These are phyloP conservation scores for Aplodontia rufa DNA, from an alignment of 2,113 vertebrate genomes.

Conservation along the genomic window DNA sequence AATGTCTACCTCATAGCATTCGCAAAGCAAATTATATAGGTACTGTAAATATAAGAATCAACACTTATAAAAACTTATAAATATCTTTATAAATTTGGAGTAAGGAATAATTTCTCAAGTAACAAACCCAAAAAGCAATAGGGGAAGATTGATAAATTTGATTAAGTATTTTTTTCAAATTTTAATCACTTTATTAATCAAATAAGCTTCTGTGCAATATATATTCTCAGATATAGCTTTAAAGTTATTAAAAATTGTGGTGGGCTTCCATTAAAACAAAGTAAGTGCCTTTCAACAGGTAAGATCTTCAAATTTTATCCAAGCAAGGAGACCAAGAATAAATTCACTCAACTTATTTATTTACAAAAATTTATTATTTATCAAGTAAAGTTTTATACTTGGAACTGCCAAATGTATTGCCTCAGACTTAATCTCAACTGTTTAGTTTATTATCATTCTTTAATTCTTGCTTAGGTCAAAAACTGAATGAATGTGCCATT, in stretches of 20 bases:
- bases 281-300: conserved; percentile 63
- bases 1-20: neutral
- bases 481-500: conserved; percentile 18
- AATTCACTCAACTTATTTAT: conserved; percentile 71
- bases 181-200: conserved; percentile 84
- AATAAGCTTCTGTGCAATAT: conserved; percentile 82
- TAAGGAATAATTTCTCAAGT: neutral
- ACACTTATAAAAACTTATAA: neutral
- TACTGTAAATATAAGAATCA: neutral
- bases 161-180: neutral
- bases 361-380: conserved; percentile 86
- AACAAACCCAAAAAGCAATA: neutral
- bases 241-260: conserved; percentile 78
- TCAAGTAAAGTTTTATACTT: conserved; percentile 80
- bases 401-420: conserved; percentile 80
- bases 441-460: conserved; percentile 4
- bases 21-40: neutral
- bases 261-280: conserved; percentile 75
- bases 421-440: conserved; percentile 58
- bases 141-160: neutral
- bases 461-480: conserved; percentile 35
- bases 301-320: conserved; percentile 72
- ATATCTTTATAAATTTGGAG: neutral
- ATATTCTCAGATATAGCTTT: conserved; percentile 75
- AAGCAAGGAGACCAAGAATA: conserved; percentile 76